Evolutionary conservation across 2,113 vertebrate species (phyloP), one percentile per base, ranked within the genome.

Genomic region (Periophthalmodon schlosseri): DNA sequence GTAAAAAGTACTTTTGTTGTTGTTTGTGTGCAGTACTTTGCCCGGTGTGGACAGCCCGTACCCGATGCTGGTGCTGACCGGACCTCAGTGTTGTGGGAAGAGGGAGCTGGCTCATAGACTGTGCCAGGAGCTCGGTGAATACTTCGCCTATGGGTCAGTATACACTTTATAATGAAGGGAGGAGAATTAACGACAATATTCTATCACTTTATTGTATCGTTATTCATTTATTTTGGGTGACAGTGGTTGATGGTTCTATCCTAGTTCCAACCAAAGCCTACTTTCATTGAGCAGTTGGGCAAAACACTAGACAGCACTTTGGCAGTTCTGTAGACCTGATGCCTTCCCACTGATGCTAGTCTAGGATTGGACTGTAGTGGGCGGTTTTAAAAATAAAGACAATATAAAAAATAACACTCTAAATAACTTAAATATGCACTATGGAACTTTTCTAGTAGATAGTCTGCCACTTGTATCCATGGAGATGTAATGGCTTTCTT

Each of bases 11-110:
- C 18, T 44, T 44, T 44, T 52, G 49, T 56, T 21, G 20, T 21
- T 87, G 81, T 86, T 0, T 78, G 46, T 28, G 14, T 60, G 63
- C 70, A 99, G 97, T 86, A 98, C 96, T 12, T 83, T 96, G 46
- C 93, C 94, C 0, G 87, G 74, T 52, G 67, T 91, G 2, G 94
- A 95, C 0, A 80, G 93, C 10, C 93, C 95, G 0, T 99, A 98
- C 68, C 96, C 97, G 9, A 95, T 99, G 95, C 69, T 99, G 91
- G 93, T 99, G 8, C 78, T 99, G 20, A 91, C 88, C 0, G 98
- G 98, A 0, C 97, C 97, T 0, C 82, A 94, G 70, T 94, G 93
- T 4, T 95, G 95, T 58, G 96, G 98, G 3, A 98, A 95, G 76
- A 92, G 96, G 50, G 94, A 97, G 66, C 92, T 99, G 7, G 85